Evolutionary conservation across 2,888 invertebrate genomes (phyloP).

Genomic region (Hydraecia micacea): DNA sequence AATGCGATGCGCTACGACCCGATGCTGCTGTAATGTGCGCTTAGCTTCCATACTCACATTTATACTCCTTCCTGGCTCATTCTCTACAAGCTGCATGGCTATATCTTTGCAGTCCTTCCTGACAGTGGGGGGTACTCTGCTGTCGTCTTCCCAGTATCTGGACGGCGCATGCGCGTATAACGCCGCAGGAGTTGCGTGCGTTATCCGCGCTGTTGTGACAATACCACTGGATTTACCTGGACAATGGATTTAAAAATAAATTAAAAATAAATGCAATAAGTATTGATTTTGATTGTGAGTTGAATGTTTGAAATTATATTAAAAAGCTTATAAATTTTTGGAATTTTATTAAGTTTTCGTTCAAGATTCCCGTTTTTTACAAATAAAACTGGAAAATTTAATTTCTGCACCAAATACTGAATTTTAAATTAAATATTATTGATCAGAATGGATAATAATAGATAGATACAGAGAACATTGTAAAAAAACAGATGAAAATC

Average conservation of each 20-base stretch:
- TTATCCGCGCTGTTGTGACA: slow-evolving; percentile 94
- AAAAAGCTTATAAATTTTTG: not conserved
- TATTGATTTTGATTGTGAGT: not conserved
- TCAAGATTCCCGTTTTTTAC: no score
- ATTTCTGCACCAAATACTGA: not conserved
- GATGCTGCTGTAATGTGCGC: not conserved
- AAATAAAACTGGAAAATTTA: not conserved
- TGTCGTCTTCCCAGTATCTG: slow-evolving; percentile 95
- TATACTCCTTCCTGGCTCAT: slow-evolving; percentile 93
- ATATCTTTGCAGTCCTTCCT: slow-evolving; percentile 94
- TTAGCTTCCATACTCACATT: slow-evolving; percentile 89
- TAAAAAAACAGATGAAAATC: not conserved
- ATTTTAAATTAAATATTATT: not conserved
- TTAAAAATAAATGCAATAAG: not conserved
- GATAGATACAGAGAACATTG: not conserved
- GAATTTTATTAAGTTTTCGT: not conserved
- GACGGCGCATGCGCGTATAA: slow-evolving; percentile 94
- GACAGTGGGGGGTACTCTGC: slow-evolving; percentile 93
- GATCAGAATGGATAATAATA: not conserved
- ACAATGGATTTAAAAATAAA: not conserved
- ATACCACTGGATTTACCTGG: slow-evolving; percentile 95
- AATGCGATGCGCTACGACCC: no score
- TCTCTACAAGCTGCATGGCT: slow-evolving; percentile 94
- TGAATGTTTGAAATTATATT: not conserved
- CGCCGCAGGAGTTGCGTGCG: slow-evolving; percentile 95